phyloP scores from a whole-genome alignment of 2,113 vertebrate genomes.

The Scomber scombrus region DNA sequence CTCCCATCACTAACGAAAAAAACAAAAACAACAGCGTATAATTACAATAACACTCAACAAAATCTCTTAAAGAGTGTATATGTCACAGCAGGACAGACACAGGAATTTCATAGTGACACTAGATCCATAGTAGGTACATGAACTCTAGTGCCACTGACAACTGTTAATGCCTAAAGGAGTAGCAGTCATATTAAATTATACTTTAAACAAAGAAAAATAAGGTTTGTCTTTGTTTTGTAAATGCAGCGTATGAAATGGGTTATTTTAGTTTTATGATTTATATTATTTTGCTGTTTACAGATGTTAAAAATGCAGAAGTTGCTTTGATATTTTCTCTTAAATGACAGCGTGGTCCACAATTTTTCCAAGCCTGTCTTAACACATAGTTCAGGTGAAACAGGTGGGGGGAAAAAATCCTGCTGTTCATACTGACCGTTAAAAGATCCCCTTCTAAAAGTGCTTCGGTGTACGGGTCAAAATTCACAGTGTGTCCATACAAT shows the following conservation, averaged over 20 bases:
- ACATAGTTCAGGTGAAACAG: no score
- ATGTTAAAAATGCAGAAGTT: slow-evolving; percentile 12
- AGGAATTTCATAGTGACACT: background rate
- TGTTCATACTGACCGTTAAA: no score
- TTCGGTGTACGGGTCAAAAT: no score
- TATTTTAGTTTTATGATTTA: background rate
- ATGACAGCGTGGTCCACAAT: no score
- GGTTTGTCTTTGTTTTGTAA: no score
- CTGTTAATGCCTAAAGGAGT: background rate
- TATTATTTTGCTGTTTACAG: background rate
- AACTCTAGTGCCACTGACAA: slow-evolving; percentile 3
- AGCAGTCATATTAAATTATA: background rate
- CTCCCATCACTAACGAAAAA: slow-evolving; percentile 50
- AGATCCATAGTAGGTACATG: background rate
- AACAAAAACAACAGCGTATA: slow-evolving; percentile 43
- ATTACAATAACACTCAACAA: background rate
- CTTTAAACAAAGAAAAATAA: no score
- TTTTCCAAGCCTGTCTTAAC: no score
- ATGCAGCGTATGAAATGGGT: no score
- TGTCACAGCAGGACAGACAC: background rate
- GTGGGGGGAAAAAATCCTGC: no score
- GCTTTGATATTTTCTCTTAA: background rate
- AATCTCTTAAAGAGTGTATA: background rate
- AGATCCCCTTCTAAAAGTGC: no score
- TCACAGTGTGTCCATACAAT: no score